phyloP scores from a whole-genome alignment of 2,888 invertebrate genomes.

The Willowsia nigromaculata region DNA sequence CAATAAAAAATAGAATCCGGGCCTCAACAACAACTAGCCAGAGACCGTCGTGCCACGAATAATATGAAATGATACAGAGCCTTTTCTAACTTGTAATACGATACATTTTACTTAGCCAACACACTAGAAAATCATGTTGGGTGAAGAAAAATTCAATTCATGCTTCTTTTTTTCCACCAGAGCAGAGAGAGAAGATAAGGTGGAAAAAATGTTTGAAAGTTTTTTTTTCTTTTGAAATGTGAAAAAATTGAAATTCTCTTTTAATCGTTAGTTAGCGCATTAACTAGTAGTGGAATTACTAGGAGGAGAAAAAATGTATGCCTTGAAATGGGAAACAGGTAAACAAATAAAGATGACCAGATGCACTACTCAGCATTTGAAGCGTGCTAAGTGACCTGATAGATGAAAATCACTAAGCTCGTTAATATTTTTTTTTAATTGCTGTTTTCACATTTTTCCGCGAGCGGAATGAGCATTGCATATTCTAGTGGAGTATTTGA shows the following conservation, averaged over 20 bases:
- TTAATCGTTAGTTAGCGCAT: slow-evolving; percentile 29
- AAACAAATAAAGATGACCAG: slow-evolving; percentile 32
- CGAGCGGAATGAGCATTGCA: neutral
- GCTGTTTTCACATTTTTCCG: slow-evolving; percentile 61
- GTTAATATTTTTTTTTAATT: slow-evolving; percentile 60
- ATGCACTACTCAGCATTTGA: slow-evolving; percentile 58
- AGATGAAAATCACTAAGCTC: slow-evolving; percentile 56
- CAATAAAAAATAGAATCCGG: slow-evolving; percentile 37
- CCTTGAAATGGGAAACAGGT: slow-evolving; percentile 3
- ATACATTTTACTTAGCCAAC: neutral
- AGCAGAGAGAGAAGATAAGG: neutral
- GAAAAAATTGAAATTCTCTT: slow-evolving; percentile 17
- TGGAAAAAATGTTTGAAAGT: no score
- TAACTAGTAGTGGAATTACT: neutral
- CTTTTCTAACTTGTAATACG: neutral
- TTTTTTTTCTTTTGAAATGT: no score
- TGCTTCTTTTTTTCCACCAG: neutral
- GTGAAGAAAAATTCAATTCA: neutral
- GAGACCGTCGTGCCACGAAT: neutral
- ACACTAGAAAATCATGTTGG: neutral
- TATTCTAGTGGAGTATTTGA: neutral
- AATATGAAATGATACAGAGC: neutral
- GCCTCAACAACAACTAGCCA: slow-evolving; percentile 35
- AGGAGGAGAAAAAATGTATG: neutral
- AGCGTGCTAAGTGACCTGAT: slow-evolving; percentile 64